Base-by-base conservation (phyloP, 2,888 invertebrate genomes). In the Elgonia sp. region DNA sequence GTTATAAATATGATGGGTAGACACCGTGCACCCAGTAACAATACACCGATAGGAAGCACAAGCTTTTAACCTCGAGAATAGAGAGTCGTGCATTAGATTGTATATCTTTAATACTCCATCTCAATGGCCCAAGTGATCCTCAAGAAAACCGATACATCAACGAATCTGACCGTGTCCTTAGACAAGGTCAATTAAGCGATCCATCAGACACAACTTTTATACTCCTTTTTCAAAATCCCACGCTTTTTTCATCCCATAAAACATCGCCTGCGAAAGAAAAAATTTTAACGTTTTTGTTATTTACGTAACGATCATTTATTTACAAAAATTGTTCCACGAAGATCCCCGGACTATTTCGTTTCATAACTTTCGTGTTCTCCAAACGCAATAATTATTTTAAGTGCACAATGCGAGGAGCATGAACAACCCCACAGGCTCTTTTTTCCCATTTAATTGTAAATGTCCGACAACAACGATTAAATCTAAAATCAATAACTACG, bases 41-140 rank as follows among this genome's bases (percentile, higher is more conserved):
- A 39, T 46, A 69, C 20, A 42, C 6, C 37, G n/a, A 20, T 60
- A 42, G 69, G 42, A 79, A 60, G 53, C n/a, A 53, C n/a, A 20
- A 42, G 42, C 57, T 18, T 65, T 63, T 72, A 20, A 81, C 63
- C 72, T 81, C 63, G 65, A 72, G 70, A 57, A 72, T 73, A 46
- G 72, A 62, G 72, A 67, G 72, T 81, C 62, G 70, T 60, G 70
- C 40, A 55, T 81, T 81, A 81, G 81, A 72, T 81, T 40, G 53
- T 37, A 37, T 62, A 81, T 81, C 72, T 42, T 37, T 18, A 60
- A 53, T 69, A 9, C 42, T 12, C 55, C 37, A 37, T 7, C 50
- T 18, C 16, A n/a, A n/a, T n/a, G n/a, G n/a, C 1, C 4, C 14
- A 18, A 69, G 21, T n/a, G 53, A 72, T 81, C 70, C 8, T 20